Evolutionary conservation across 2,888 invertebrate genomes (phyloP).

Genomic region (Vanessa cardui): DNA sequence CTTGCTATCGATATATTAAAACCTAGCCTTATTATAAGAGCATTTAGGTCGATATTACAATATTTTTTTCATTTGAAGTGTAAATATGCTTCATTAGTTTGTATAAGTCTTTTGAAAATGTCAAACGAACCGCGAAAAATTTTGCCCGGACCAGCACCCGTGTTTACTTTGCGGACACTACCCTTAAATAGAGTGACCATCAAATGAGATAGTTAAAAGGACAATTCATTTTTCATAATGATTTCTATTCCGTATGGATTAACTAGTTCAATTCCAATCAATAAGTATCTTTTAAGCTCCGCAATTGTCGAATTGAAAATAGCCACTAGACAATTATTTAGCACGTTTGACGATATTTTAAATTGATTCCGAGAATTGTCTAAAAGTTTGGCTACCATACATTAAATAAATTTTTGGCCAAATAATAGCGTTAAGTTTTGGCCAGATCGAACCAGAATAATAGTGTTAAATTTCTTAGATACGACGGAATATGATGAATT

Average conservation of each 20-base stretch:
- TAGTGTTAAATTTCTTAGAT: constrained; percentile 79
- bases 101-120: constrained; percentile 64
- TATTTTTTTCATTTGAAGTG: constrained; percentile 11
- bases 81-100: constrained; percentile 46
- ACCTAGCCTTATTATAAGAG: constrained; percentile 33
- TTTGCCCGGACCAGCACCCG: constrained; percentile 60
- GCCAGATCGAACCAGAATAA: constrained; percentile 64
- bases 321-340: too few relatives aligned
- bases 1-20: background rate
- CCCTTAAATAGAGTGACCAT: constrained; percentile 44
- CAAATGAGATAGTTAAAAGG: background rate
- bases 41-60: constrained; percentile 45
- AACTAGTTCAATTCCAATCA: too few relatives aligned
- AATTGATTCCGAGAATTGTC: background rate
- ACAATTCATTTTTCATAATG: too few relatives aligned
- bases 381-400: constrained; percentile 43
- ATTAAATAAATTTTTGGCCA: constrained; percentile 56
- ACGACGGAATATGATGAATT: constrained; percentile 73
- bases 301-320: too few relatives aligned
- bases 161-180: constrained; percentile 76
- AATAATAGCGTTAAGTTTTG: constrained; percentile 72
- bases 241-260: too few relatives aligned
- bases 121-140: constrained; percentile 76
- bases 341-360: too few relatives aligned
- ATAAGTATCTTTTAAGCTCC: too few relatives aligned